Base-by-base conservation (phyloP, 2,113 vertebrate species). In the Pseudois nayaur region DNA sequence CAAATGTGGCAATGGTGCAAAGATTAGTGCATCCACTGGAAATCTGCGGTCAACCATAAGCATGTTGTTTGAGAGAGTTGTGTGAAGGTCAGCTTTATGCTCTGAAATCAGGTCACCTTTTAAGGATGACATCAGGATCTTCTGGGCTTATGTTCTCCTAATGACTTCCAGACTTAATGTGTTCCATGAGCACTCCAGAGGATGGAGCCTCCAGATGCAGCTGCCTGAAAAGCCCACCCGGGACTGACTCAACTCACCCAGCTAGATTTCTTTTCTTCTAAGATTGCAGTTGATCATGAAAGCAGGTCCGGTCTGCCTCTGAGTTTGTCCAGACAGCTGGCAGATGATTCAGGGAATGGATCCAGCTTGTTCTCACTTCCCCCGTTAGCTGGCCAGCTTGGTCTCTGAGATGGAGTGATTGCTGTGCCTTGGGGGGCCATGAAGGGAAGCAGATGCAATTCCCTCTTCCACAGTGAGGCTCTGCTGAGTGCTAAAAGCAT, bases 61-160 rank as follows among this genome's bases (percentile, higher is more conserved):
- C 4, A 0, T 48, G 79, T 8, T 5, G 17, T 81, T 57, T 36
- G 82, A 59, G 74, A 82, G 86, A 91, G 79, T 50, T 2, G 1
- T 74, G 50, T 91, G 76, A 94, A 64, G 82, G 78, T 94, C 93
- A 84, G 43, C 48, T 78, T 64, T 87, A 82, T 50, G 40, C 57
- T 55, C 29, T 50, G 19, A 48, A 71, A 90, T 83, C 60, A 40
- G 36, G 84, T 95, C 81, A n/a, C 60, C 36, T 55, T 92, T 88
- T 17, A 67, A 91, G 64, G 86, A 91, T 95, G 93, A 91, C 89
- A 90, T 93, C 88, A 89, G 87, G 52, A 27, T 71, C 62, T 89
- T 89, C 89, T 85, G 74, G 57, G 57, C 64, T 94, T 85, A 40
- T 29, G 33, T 86, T 57, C 81, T n/a, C 15, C 82, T 95, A 96